Conservation (phyloP, 2,888 invertebrate species). For the Tridacna crocea region DNA sequence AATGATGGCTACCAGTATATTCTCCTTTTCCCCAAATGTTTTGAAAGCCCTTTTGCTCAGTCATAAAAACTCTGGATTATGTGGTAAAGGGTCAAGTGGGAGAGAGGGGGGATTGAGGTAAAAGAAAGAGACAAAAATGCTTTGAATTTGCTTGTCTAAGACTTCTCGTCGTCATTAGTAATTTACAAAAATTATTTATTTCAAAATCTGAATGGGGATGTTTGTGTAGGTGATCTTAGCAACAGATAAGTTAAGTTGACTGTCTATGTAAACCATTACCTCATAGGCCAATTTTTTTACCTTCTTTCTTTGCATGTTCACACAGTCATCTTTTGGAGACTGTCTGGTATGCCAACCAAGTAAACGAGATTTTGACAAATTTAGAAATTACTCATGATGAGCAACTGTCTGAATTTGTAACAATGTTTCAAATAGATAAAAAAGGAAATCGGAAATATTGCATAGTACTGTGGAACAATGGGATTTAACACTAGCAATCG, state of each 20-base stretch:
- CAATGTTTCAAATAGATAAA: too few species aligned
- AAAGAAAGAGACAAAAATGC: background rate
- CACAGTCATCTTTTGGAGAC: background rate
- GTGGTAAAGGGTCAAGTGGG: too few species aligned
- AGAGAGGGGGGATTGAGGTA: background rate
- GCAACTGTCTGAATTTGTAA: background rate
- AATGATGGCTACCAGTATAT: too few species aligned
- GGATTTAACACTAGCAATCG: too few species aligned
- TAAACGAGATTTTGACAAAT: background rate
- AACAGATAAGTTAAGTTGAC: background rate
- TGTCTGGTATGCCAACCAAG: background rate
- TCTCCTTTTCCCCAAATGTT: too few species aligned
- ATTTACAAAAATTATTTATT: slow-evolving; percentile 2
- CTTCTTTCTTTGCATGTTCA: background rate
- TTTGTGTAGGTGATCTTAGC: slow-evolving; percentile 7
- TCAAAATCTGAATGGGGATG: slow-evolving; percentile 1
- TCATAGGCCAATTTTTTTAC: background rate
- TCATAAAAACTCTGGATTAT: too few species aligned
- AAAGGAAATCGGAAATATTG: too few species aligned
- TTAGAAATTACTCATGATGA: background rate
- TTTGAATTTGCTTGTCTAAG: background rate
- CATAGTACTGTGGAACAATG: too few species aligned
- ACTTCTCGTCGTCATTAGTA: background rate
- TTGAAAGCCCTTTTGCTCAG: too few species aligned
- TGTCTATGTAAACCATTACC: background rate